A percentile compares a stretch with the other conserved stretches of the same genome.
Conservation (phyloP, 2,113 vertebrate genomes). For the Nycticebus coucang region DNA sequence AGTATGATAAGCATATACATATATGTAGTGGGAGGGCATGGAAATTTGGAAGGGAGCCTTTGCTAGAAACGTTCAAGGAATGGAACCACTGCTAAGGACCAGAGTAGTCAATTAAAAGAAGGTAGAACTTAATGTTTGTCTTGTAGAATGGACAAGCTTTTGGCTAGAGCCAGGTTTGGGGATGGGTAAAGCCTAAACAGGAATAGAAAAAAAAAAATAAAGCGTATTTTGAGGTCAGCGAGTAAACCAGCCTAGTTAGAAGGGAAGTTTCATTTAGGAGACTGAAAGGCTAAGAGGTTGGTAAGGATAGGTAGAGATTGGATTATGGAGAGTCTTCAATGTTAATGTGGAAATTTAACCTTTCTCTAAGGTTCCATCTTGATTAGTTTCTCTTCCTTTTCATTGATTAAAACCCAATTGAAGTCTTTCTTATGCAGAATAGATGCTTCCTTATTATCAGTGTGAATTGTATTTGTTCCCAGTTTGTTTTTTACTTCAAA, state of each 20-base stretch:
- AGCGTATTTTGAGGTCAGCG: background rate
- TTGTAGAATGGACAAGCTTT: background rate
- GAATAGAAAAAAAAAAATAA: conserved; percentile 34
- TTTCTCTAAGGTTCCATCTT: conserved; percentile 8
- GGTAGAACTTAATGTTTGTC: background rate
- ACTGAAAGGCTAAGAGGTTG: background rate
- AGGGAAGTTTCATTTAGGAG: background rate
- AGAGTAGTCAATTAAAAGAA: background rate
- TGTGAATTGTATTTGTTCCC: too few relatives aligned
- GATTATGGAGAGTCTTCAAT: background rate
- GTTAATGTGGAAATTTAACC: background rate
- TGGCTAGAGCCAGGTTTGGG: background rate
- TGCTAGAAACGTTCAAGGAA: background rate
- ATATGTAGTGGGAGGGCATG: background rate
- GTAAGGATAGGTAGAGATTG: background rate
- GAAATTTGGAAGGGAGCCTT: background rate
- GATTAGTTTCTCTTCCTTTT: background rate
- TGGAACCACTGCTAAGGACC: background rate
- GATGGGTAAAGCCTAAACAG: background rate
- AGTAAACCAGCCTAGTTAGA: background rate
- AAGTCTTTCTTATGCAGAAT: background rate
- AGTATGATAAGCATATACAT: background rate
- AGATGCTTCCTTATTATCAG: background rate
- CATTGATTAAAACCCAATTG: background rate
- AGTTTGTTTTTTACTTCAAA: too few relatives aligned